phyloP scores from a whole-genome alignment of 1,140 invertebrate genomes.

The Rhagoletis pomonella region DNA sequence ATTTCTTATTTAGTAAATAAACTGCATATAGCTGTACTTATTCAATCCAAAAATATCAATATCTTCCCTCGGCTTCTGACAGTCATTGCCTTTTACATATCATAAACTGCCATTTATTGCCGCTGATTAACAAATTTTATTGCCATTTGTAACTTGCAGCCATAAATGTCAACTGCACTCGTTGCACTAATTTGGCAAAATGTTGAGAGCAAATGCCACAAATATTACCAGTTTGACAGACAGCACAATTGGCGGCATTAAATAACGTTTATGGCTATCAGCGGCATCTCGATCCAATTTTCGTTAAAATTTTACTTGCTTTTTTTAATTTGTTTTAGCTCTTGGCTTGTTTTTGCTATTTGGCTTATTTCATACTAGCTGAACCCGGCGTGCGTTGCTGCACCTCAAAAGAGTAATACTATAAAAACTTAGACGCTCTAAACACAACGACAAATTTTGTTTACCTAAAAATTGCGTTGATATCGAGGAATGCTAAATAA shows the following conservation, averaged over 20 bases:
- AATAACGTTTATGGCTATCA: conserved; percentile 33
- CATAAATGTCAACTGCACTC: conserved; percentile 33
- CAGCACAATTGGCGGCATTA: conserved; percentile 38
- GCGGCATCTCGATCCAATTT: conserved; percentile 31
- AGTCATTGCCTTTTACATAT: background rate
- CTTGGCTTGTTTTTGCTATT: no score
- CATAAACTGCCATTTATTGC: conserved; percentile 41
- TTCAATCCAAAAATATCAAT: no score
- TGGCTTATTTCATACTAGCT: no score
- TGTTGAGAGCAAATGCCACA: conserved; percentile 1
- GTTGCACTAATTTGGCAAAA: conserved; percentile 51
- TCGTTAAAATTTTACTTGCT: background rate
- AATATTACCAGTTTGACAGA: background rate
- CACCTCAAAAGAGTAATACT: no score
- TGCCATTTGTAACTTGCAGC: background rate
- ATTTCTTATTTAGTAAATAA: no score
- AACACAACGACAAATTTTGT: no score
- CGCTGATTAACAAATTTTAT: background rate
- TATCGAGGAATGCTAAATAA: no score
- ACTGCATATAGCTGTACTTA: no score
- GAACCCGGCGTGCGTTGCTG: no score
- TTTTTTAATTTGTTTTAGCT: background rate
- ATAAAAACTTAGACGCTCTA: no score
- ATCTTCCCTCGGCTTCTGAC: background rate
- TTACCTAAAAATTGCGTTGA: no score